Evolutionary conservation across 2,888 invertebrate genomes (phyloP).

Genomic region (Megamerina dolium): DNA sequence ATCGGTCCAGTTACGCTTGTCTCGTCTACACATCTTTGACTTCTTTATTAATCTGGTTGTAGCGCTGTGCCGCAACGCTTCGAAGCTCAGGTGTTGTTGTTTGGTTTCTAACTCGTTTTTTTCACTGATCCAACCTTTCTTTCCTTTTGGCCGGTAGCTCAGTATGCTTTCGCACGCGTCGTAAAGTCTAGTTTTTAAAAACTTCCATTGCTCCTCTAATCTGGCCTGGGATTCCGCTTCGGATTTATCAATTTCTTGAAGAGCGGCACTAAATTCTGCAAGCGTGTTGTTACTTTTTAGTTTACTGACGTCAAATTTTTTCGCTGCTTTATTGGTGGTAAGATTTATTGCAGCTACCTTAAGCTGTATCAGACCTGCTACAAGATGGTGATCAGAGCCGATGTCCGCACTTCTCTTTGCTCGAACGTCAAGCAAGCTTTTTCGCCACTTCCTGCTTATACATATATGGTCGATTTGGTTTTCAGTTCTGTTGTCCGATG

Average conservation of each 20-base stretch:
- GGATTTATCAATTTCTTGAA: too few relatives aligned
- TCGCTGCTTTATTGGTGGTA: neutral
- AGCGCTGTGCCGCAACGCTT: neutral
- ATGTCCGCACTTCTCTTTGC: neutral
- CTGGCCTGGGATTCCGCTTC: too few relatives aligned
- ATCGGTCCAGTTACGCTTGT: neutral
- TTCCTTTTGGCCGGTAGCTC: neutral
- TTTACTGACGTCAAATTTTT: neutral
- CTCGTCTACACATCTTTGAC: neutral
- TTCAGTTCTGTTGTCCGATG: neutral
- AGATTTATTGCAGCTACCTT: neutral
- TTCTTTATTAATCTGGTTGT: too few relatives aligned
- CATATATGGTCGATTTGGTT: constrained; percentile 6
- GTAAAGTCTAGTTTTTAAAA: too few relatives aligned
- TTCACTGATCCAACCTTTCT: neutral
- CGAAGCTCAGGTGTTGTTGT: neutral
- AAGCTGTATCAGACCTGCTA: neutral
- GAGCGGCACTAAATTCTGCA: neutral
- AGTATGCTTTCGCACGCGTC: neutral
- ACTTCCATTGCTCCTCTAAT: too few relatives aligned
- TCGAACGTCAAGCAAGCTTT: constrained; percentile 1
- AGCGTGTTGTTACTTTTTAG: neutral
- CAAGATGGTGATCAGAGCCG: constrained; percentile 3
- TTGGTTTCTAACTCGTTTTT: neutral
- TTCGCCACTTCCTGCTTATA: constrained; percentile 1